Evolutionary conservation across 2,113 vertebrate genomes (phyloP).

Genomic region (Sylvilagus bachmani): DNA sequence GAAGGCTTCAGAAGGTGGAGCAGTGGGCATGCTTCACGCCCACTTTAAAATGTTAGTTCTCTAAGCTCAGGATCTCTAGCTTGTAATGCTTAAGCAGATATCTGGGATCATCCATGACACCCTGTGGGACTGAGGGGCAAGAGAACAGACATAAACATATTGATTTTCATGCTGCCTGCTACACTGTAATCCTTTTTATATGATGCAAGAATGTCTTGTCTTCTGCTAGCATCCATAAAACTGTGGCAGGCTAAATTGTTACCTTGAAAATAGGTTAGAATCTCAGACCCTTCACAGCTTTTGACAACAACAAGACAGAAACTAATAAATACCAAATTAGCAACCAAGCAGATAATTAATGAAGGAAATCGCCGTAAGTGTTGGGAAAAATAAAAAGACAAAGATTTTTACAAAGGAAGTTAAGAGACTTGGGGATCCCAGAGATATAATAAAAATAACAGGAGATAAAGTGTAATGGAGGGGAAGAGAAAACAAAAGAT

Average conservation of each 20-base stretch:
- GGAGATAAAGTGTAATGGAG: neutral
- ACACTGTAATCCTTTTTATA: neutral
- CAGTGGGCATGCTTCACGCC: neutral
- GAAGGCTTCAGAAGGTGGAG: too few relatives aligned
- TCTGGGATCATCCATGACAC: neutral
- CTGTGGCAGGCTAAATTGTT: neutral
- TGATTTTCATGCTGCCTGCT: neutral
- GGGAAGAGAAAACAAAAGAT: neutral
- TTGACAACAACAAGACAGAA: neutral
- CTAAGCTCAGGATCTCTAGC: neutral
- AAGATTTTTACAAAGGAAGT: neutral
- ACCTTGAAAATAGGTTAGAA: neutral
- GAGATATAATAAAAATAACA: neutral
- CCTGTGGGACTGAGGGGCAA: neutral
- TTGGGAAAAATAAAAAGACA: neutral
- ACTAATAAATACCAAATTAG: neutral
- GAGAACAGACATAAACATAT: neutral
- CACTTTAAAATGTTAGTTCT: neutral
- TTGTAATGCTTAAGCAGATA: neutral
- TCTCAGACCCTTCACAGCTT: neutral
- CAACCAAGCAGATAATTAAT: neutral
- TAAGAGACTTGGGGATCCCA: neutral
- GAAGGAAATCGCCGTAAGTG: neutral
- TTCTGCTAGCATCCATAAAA: neutral
- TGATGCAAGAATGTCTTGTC: neutral